phyloP scores from a whole-genome alignment of 2,888 invertebrate genomes.

The Teinopalpus imperialis region DNA sequence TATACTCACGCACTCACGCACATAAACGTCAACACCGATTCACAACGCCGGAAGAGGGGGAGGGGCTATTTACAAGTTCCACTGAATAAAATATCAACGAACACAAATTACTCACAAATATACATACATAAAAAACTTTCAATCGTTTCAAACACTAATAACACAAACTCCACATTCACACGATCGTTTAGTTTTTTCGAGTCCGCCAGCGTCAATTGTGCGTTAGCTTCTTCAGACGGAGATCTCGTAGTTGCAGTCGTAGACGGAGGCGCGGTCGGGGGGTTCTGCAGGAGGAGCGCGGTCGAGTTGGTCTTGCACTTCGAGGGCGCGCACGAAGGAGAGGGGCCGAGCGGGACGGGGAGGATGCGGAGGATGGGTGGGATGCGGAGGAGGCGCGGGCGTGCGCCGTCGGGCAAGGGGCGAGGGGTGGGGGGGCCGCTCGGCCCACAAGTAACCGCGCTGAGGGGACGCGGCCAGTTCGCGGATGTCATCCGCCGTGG shows the following conservation, averaged over 20 bases:
- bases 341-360: conserved; percentile 85
- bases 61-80: conserved; percentile 58
- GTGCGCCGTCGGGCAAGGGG: conserved; percentile 52
- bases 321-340: conserved; percentile 93
- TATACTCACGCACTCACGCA: conserved; percentile 21
- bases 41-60: conserved; percentile 62
- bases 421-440: conserved; percentile 67
- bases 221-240: conserved; percentile 86
- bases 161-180: conserved; percentile 21
- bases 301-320: conserved; percentile 95
- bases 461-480: conserved; percentile 94
- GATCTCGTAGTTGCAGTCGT: conserved; percentile 97
- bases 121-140: conserved; percentile 65
- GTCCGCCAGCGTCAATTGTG: conserved; percentile 27
- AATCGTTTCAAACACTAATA: conserved; percentile 24
- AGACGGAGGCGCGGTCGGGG: conserved; percentile 93
- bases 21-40: conserved; percentile 51
- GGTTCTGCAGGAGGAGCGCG: conserved; percentile 82
- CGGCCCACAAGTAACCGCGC: conserved; percentile 79
- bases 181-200: neutral
- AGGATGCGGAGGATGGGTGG: conserved; percentile 52
- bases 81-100: conserved; percentile 32
- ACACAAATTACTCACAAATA: conserved; percentile 56
- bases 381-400: conserved; percentile 72
- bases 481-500: conserved; percentile 91